Evolutionary conservation across 2,113 vertebrate species (phyloP).

Genomic region (Laticauda colubrina): DNA sequence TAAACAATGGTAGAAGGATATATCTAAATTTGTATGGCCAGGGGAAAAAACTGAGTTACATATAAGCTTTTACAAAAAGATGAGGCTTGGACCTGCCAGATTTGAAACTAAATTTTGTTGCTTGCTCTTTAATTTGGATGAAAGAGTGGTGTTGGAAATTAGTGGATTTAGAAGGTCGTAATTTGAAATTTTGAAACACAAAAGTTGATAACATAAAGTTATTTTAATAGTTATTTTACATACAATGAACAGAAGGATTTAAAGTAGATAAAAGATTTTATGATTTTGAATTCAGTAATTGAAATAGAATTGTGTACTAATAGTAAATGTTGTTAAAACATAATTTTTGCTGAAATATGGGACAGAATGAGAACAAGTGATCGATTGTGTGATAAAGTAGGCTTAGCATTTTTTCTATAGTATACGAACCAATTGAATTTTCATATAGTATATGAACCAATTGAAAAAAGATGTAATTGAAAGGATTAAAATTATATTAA

Average conservation of each 20-base stretch:
- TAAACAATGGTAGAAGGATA: background rate
- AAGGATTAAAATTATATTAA: background rate
- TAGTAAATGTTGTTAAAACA: background rate
- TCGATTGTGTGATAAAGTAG: background rate
- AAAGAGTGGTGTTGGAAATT: background rate
- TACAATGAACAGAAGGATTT: background rate
- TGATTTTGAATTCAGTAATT: background rate
- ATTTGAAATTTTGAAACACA: background rate
- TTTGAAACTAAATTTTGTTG: background rate
- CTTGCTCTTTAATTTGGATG: background rate
- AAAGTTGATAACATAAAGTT: background rate
- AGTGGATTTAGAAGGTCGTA: background rate
- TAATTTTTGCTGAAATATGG: background rate
- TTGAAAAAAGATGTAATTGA: background rate
- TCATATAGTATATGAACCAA: background rate
- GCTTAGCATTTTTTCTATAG: background rate
- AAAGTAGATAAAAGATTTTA: background rate
- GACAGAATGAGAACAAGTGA: background rate
- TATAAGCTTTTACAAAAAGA: background rate
- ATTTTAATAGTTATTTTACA: background rate
- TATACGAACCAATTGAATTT: background rate
- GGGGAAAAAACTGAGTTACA: background rate
- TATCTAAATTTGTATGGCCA: background rate
- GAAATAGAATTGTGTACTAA: background rate
- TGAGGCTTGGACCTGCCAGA: background rate